phyloP scores from a whole-genome alignment of 2,797 vertebrate species.

The Sphenopsis melanotis region DNA sequence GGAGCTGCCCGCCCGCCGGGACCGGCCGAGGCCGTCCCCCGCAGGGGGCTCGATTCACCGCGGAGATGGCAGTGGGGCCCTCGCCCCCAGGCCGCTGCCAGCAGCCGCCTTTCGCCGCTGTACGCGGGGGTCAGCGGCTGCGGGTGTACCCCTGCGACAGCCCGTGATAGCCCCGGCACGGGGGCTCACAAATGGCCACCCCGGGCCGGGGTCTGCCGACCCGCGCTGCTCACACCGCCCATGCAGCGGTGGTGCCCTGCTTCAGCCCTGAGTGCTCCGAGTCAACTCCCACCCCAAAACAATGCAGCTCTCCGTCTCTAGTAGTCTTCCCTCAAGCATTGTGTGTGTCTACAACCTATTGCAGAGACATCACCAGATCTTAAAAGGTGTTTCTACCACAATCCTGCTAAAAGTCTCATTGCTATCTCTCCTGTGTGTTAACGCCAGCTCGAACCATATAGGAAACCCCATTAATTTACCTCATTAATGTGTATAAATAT shows the following conservation, averaged over 20 bases:
- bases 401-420: fast-evolving
- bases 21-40: background rate
- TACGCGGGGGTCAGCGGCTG: background rate
- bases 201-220: fast-evolving
- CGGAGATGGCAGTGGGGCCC: background rate
- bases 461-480: background rate
- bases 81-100: background rate
- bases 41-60: background rate
- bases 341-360: background rate
- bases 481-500: background rate
- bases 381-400: background rate
- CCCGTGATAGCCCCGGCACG: background rate
- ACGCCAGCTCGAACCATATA: fast-evolving
- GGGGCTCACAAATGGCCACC: background rate
- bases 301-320: background rate
- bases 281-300: background rate
- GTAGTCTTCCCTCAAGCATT: fast-evolving
- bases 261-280: fast-evolving
- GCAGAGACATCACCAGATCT: no score
- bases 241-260: fast-evolving
- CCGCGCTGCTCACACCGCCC: background rate
- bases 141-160: background rate
- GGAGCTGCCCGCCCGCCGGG: background rate
- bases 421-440: fast-evolving
- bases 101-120: background rate